Base-by-base conservation (phyloP, 2,113 vertebrate species). In the Halichoerus grypus region DNA sequence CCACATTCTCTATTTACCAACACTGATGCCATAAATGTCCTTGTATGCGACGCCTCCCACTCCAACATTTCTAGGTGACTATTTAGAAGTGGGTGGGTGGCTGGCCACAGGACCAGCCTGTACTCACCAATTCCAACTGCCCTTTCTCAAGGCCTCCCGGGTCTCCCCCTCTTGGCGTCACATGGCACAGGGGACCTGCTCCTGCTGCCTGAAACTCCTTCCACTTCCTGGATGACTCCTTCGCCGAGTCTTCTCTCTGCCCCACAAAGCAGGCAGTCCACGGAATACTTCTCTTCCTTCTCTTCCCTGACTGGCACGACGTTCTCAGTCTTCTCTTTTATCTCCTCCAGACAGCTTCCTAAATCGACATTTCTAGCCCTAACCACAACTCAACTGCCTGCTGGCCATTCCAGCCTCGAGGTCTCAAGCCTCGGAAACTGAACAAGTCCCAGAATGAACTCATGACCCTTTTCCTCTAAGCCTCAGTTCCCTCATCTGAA, bases 61-160 rank as follows among this genome's bases (percentile, higher is more conserved):
- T 80, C 12, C 1, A 93, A 79, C 26, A 97, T 97, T 65, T 91
- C 53, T 18, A 95, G n/a, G 90, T 89, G 94, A 92, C 92, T 83
- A 93, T 93, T 91, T 93, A 82, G n/a, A 97, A 88, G 83, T 95
- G 61, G 83, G 46, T 84, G 53, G 49, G 33, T 26, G 5, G 16
- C 14, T 89, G 65, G 53, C 31, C 80, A 95, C 39, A 86, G 55
- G 18, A 49, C 59, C 31, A 92, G 67, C 24, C 74, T 80, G 15
- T 80, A 85, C 57, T 74, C 39, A 72, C 36, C 59, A 72, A 89
- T 67, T 88, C 46, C 72, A 92, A 72, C 11, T 8, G 49, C 49
- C 33, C 95, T 93, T 87, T 39, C 88, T 94, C 65, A 87, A 76
- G 71, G 49, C n/a, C 26, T 71, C 59, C 39, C 57, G 61, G 53